phyloP scores from a whole-genome alignment of 1,140 invertebrate genomes.

The Anoplophora glabripennis region DNA sequence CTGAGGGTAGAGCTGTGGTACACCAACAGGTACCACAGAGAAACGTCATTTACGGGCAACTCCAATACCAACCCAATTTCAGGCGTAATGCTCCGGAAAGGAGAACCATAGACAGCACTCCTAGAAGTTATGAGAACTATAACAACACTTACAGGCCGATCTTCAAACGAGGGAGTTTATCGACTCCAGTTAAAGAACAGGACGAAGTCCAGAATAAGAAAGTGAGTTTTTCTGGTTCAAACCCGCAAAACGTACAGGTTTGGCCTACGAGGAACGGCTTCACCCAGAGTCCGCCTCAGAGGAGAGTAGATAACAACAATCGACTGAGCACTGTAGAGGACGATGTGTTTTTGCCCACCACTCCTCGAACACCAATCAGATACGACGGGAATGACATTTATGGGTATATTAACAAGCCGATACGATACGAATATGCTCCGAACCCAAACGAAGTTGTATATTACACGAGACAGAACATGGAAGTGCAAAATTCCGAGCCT shows the following conservation, averaged over 20 bases:
- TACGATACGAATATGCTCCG: not conserved
- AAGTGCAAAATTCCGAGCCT: conserved; percentile 17
- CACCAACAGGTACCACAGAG: conserved; percentile 13
- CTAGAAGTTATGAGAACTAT: conserved; percentile 13
- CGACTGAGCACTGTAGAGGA: conserved; percentile 23
- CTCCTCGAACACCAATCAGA: not conserved
- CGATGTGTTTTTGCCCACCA: conserved; percentile 32
- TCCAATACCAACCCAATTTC: conserved; percentile 33
- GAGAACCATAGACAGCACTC: conserved; percentile 27
- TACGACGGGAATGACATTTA: conserved; percentile 8
- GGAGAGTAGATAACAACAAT: conserved; percentile 46
- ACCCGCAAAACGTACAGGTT: conserved; percentile 37
- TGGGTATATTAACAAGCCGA: conserved; percentile 14
- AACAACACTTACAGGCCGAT: conserved; percentile 47
- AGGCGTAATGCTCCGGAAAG: conserved; percentile 32
- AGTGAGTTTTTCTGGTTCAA: conserved; percentile 53
- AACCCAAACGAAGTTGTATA: conserved; percentile 14
- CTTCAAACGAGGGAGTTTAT: conserved; percentile 55
- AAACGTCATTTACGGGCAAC: conserved; percentile 17
- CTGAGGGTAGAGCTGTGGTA: conserved; percentile 31
- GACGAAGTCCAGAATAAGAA: conserved; percentile 47
- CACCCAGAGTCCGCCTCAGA: conserved; percentile 55
- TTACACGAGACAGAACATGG: conserved; percentile 17
- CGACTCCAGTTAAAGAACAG: conserved; percentile 29
- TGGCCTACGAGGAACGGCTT: conserved; percentile 57